phyloP scores from a whole-genome alignment of 2,888 invertebrate genomes.

The Pterostichus niger region DNA sequence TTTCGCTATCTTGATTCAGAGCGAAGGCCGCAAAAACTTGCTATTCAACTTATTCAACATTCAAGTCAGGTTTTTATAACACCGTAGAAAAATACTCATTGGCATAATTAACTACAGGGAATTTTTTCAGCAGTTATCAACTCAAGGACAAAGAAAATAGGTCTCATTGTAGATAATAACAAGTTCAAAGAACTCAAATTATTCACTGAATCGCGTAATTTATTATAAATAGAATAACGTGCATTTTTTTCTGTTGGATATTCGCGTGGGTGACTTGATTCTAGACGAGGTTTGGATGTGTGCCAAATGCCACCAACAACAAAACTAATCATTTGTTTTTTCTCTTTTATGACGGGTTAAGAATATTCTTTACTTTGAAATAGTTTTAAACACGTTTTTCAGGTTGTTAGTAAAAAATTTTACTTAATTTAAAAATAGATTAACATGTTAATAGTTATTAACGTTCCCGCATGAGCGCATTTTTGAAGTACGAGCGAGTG shows the following conservation, averaged over 20 bases:
- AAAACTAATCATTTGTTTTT: background rate
- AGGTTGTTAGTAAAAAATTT: too few relatives aligned
- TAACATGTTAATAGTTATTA: too few relatives aligned
- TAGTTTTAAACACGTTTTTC: too few relatives aligned
- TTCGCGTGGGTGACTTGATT: conserved; percentile 14
- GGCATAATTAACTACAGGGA: conserved; percentile 20
- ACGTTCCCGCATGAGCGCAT: too few relatives aligned
- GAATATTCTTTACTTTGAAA: background rate
- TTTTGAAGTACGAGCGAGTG: too few relatives aligned
- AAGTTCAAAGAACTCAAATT: conserved; percentile 61
- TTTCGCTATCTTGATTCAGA: conserved; percentile 54
- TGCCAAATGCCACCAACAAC: background rate
- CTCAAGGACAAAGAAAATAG: conserved; percentile 62
- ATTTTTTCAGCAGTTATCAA: conserved; percentile 41
- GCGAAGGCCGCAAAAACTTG: conserved; percentile 54
- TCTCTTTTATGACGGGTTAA: background rate
- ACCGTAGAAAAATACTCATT: conserved; percentile 6
- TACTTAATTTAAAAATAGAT: too few relatives aligned
- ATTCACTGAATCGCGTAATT: conserved; percentile 48
- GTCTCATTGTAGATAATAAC: conserved; percentile 58
- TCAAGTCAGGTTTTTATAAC: conserved; percentile 23
- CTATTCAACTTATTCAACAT: background rate
- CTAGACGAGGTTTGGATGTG: background rate
- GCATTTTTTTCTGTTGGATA: conserved; percentile 5
- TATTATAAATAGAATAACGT: conserved; percentile 43